A percentile compares a stretch with the other conserved stretches of the same genome.
These are phyloP conservation scores for Helicoverpa zea DNA, from an alignment of 1,140 invertebrate genomes.

Conservation along the genomic window DNA sequence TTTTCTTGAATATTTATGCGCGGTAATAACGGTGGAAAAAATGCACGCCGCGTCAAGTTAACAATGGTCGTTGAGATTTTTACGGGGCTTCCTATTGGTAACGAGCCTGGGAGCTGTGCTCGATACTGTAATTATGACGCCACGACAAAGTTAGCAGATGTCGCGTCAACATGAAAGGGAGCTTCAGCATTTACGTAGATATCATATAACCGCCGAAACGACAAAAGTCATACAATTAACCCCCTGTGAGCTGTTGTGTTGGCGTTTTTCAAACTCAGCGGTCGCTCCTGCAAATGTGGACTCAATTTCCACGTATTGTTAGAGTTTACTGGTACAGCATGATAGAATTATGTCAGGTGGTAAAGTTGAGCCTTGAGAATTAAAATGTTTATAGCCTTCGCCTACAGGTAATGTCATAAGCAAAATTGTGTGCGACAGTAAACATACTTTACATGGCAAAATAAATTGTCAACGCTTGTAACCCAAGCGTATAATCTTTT, in stretches of 20 bases:
- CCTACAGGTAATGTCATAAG: conserved; percentile 43
- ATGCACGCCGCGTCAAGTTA: conserved; percentile 63
- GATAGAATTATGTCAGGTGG: conserved; percentile 53
- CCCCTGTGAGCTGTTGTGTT: conserved; percentile 56
- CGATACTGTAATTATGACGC: conserved; percentile 55
- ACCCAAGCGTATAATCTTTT: conserved; percentile 20
- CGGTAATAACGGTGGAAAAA: conserved; percentile 71
- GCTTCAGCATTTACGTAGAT: conserved; percentile 60
- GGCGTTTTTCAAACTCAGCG: conserved; percentile 55
- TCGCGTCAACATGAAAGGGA: conserved; percentile 46
- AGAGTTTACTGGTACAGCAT: conserved; percentile 45
- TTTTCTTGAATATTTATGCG: conserved; percentile 78
- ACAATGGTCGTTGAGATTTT: conserved; percentile 70
- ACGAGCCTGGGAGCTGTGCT: conserved; percentile 51
- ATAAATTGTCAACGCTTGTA: conserved; percentile 36
- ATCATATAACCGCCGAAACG: conserved; percentile 66
- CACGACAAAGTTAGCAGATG: conserved; percentile 53
- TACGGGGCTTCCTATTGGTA: conserved; percentile 60
- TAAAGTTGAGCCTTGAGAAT: conserved; percentile 54
- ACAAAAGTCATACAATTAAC: conserved; percentile 77
- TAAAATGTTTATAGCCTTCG: conserved; percentile 46
- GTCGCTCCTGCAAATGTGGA: conserved; percentile 52
- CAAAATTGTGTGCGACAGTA: conserved; percentile 39
- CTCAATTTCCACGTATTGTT: conserved; percentile 53
- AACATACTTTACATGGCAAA: conserved; percentile 36